Base-by-base conservation (phyloP, 2,797 vertebrate genomes). In the Bucorvus abyssinicus region DNA sequence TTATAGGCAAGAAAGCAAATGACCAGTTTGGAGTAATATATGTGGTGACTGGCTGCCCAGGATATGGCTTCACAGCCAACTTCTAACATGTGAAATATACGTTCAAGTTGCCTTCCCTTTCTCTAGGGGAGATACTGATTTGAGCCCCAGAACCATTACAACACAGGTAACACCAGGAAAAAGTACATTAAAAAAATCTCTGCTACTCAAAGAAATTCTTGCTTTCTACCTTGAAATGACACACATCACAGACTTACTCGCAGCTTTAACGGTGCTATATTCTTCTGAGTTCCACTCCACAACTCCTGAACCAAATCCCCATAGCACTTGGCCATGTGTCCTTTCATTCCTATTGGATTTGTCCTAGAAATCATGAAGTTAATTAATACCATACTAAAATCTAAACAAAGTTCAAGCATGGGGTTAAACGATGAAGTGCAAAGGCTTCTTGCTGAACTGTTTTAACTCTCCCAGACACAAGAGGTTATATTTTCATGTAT, bases 281-380 rank as follows among this genome's bases (percentile, higher is more conserved):
- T 99, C 97, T 99, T 99, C 97, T 99, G 99, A 5, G 99, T 99
- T 71, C 99, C 99, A 67, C 98, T 99, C 99, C 99, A 99, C 91
- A 99, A 97, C 97, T 99, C 99, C 97, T 99, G 98, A 67, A 99
- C 98, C 97, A 99, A 98, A 98, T 99, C 99, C n/a, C 99, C 99
- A 5, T 99, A 99, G 96, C 99, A 99, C 95, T 99, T 99, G 93
- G 99, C 99, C 99, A 99, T 99, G 98, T 99, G 99, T 67, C 99
- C 99, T 89, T 99, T 98, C 99, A 99, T 99, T 96, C 99, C 99
- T 61, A 99, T 99, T 69, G 99, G 99, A 95, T 99, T 99, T 91
- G 98, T 99, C 98, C 99, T 99, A 96, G 63, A 96, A 97, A 94
- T 19, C 36, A 79, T 15, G 38, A 36, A 92, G 68, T 17, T 17